Evolutionary conservation across 2,888 invertebrate genomes (phyloP), one percentile per base, ranked within the genome.

Genomic region (Polymixis flavicincta): DNA sequence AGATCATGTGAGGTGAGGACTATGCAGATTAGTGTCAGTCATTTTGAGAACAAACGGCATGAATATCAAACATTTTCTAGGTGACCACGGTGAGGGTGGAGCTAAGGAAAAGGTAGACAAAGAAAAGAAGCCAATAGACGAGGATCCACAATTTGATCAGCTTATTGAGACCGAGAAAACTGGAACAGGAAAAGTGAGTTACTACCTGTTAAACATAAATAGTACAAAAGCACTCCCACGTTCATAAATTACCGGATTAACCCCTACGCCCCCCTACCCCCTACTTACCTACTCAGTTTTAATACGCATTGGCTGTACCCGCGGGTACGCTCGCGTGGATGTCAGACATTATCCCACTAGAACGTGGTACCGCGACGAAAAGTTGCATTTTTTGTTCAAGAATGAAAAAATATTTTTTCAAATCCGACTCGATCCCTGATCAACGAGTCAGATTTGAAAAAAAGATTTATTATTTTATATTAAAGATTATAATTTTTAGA

Each of bases 91-190:
- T 9, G 94, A 95, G 48, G 97, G 25, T 19, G 28, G 11, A 54
- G 93, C 71, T 28, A 83, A 82, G 57, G 69, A 82, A 68, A 71
- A 78, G 45, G 37, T 74, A 28, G 74, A 80, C 4, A 82, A 74
- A 55, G 75, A 80, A n/a, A 81, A 76, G 9, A 71, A 52, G 97
- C 89, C 69, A 60, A 55, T 80, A 37, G 75, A 76, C 13, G 68
- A 64, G 45, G 57, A 81, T 55, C 37, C 76, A 8, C 61, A 80
- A 59, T 81, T 76, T 54, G 83, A 98, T 89, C 98, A 98, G 94
- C 96, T 99, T 19, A 99, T 99, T 85, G 99, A 99, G 94, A 97
- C 97, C 0, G 99, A 99, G 92, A 98, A 98, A 92, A 97, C 99
- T 0, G 98, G 99, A 97, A 99, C 98, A 0, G 99, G 99, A 88